Base-by-base conservation (phyloP, 1,140 invertebrate genomes). In the Drosophila repletoides region DNA sequence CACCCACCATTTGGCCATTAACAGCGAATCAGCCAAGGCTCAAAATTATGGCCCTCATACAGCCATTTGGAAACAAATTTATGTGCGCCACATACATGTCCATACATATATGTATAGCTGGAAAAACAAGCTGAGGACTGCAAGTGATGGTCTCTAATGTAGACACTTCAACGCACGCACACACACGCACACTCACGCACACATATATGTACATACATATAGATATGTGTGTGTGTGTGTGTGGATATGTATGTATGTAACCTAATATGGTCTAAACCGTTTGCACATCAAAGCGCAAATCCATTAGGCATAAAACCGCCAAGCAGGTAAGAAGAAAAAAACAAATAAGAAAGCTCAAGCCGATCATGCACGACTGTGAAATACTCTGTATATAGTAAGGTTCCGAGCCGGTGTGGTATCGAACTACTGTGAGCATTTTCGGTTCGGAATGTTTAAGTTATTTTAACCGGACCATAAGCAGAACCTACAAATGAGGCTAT, bases 271-370 rank as follows among this genome's bases (percentile, higher is more conserved):
- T 29, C 48, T 49, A 58, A 34, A 45, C 52, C 43, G 71, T 72
- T 80, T 69, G 75, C 80, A 86, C 79, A 84, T 84, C 79, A 84
- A 84, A 86, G 79, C 75, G 61, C 80, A 84, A 86, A 84, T 84
- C 80, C 80, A 84, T 86, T 84, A 86, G 33, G 75, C 71, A 84
- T 79, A 68, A 84, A 56, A 60, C 56, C 63, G 36, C 31, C 53
- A 55, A 15, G 31, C 55, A 72, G 66, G 77, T 60, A 45, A 24
- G 34, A 29, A 59, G 72, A 60, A 73, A 59, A 65, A 14, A 21
- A 38, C 41, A 43, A 58, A 38, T 36, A 52, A 41, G 31, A 28
- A 10, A 9, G 17, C n/a, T n/a, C n/a, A n/a, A n/a, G n/a, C n/a
- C n/a, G n/a, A n/a, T n/a, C n/a, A n/a, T n/a, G n/a, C n/a, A n/a